Evolutionary conservation across 2,888 invertebrate genomes (phyloP).

Genomic region (Tyria jacobaeae): DNA sequence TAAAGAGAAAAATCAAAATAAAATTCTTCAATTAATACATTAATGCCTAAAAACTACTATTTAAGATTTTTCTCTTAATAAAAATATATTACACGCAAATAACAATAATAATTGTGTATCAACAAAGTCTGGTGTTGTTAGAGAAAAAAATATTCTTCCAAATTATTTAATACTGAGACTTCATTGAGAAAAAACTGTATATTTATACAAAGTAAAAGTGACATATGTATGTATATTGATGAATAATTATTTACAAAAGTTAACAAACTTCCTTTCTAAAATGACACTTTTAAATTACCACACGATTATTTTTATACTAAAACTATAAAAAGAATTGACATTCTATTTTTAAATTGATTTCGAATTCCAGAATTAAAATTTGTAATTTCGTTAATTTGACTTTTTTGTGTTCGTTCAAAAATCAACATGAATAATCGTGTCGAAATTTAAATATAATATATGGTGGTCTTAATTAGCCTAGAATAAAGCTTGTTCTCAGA

Average conservation of each 20-base stretch:
- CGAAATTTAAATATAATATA: slow-evolving; percentile 57
- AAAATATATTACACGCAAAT: slow-evolving; percentile 85
- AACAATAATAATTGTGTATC: slow-evolving; percentile 75
- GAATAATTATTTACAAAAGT: slow-evolving; percentile 80
- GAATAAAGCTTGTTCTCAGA: slow-evolving; percentile 82
- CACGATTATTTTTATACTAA: slow-evolving; percentile 54
- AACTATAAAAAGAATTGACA: slow-evolving; percentile 30
- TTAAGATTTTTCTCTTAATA: slow-evolving; percentile 85
- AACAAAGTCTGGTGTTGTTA: slow-evolving; percentile 74
- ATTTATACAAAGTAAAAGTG: slow-evolving; percentile 69
- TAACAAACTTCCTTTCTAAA: slow-evolving; percentile 70
- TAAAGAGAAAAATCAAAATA: slow-evolving; percentile 86
- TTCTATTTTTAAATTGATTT: slow-evolving; percentile 27
- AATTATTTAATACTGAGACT: slow-evolving; percentile 78
- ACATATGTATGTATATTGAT: slow-evolving; percentile 59
- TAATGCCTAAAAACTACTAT: slow-evolving; percentile 84
- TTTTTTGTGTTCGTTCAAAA: neutral
- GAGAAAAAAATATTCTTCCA: slow-evolving; percentile 53
- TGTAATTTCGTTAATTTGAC: slow-evolving; percentile 1
- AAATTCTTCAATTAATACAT: slow-evolving; percentile 86
- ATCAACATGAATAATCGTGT: slow-evolving; percentile 38
- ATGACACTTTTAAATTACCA: slow-evolving; percentile 59
- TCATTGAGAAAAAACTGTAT: slow-evolving; percentile 53
- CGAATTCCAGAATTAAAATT: neutral
- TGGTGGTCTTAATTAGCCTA: slow-evolving; percentile 72